Conservation (phyloP, 2,888 invertebrate species). For the Thera britannica region DNA sequence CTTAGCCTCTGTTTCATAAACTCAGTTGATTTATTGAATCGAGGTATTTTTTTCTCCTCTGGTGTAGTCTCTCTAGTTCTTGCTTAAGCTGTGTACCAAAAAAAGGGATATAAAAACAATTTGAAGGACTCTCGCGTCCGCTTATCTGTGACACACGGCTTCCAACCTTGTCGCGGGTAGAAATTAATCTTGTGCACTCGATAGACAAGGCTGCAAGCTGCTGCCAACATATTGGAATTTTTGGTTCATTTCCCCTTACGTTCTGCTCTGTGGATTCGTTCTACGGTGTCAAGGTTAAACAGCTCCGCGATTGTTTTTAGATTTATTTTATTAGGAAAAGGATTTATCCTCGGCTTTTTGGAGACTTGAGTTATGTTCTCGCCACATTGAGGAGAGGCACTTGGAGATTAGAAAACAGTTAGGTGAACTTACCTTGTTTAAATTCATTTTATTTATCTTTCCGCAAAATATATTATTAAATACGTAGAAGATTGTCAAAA, state of each 20-base stretch:
- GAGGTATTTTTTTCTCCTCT: background rate
- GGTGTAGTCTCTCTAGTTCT: no score
- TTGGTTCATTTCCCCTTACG: slow-evolving; percentile 30
- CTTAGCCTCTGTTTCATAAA: no score
- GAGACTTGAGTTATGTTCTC: slow-evolving; percentile 16
- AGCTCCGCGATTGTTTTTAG: slow-evolving; percentile 20
- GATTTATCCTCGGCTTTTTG: slow-evolving; percentile 22
- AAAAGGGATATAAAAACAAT: slow-evolving; percentile 10
- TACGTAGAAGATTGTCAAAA: no score
- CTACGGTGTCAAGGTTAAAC: slow-evolving; percentile 23
- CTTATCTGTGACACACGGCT: slow-evolving; percentile 30
- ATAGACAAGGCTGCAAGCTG: slow-evolving; percentile 35
- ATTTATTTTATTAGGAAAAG: slow-evolving; percentile 25
- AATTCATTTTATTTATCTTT: no score
- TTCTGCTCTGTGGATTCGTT: slow-evolving; percentile 19
- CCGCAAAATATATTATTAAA: no score
- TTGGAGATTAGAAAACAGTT: background rate
- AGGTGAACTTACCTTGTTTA: background rate
- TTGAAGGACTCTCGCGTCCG: slow-evolving; percentile 8
- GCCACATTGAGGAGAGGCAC: background rate
- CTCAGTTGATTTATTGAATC: no score
- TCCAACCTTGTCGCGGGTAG: slow-evolving; percentile 20
- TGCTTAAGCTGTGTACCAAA: background rate
- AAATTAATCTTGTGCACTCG: slow-evolving; percentile 30
- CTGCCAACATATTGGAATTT: slow-evolving; percentile 35